Evolutionary conservation across 2,113 vertebrate genomes (phyloP).

Genomic region (Myotis brandtii): DNA sequence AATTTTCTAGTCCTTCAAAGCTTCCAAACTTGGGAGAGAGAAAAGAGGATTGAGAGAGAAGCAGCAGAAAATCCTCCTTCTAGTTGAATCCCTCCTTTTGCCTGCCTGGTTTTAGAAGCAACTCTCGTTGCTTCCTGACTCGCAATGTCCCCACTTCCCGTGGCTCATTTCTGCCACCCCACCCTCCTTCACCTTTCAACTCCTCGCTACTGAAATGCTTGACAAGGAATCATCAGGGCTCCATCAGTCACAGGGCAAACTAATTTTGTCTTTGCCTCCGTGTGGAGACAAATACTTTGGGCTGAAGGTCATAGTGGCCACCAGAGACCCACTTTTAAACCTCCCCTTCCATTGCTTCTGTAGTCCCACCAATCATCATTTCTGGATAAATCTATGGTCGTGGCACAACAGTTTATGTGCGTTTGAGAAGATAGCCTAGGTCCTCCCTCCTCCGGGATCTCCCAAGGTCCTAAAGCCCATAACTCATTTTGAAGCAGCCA

Average conservation of each 20-base stretch:
- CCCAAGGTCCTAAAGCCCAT: not conserved
- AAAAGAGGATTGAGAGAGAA: not conserved
- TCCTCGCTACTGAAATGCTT: not conserved
- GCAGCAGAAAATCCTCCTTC: not conserved
- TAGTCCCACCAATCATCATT: not conserved
- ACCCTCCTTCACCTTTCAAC: not conserved
- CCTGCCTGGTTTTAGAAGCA: not conserved
- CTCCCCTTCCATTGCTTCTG: not conserved
- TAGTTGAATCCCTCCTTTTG: not conserved
- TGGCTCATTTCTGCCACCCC: not conserved
- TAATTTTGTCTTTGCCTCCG: not conserved
- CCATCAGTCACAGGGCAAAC: not conserved
- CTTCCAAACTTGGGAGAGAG: slow-evolving; percentile 15
- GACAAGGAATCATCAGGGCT: not conserved
- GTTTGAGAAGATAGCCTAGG: not conserved
- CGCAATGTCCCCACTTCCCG: too few relatives aligned
- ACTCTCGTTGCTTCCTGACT: not conserved
- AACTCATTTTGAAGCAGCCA: not conserved
- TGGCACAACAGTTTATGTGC: not conserved
- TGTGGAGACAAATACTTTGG: slow-evolving; percentile 11
- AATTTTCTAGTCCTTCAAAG: not conserved
- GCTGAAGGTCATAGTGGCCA: not conserved
- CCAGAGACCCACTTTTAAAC: slow-evolving; percentile 29
- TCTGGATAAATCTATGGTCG: not conserved
- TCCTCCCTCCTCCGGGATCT: not conserved